A percentile compares a stretch with the other conserved stretches of the same genome.
Evolutionary conservation across 2,797 vertebrate genomes (phyloP).

Genomic region (Mormyrus hasselquistii): DNA sequence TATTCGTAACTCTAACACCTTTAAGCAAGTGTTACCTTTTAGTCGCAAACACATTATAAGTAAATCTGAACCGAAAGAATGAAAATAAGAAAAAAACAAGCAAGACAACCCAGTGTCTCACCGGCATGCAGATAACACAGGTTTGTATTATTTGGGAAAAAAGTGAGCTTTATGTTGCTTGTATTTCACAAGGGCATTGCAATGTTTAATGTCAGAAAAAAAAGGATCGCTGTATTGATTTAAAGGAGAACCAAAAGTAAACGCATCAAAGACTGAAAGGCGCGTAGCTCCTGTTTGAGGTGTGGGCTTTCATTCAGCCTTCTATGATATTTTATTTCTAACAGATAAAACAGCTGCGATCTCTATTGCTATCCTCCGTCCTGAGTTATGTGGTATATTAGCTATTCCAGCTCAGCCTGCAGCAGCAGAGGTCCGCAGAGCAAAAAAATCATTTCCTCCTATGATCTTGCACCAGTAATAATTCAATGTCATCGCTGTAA

Average conservation of each 20-base stretch:
- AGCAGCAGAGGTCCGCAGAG: conserved; percentile 11
- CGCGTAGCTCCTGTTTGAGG: background rate
- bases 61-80: background rate
- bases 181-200: background rate
- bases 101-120: background rate
- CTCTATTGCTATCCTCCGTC: background rate
- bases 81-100: background rate
- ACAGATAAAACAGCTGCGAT: conserved; percentile 16
- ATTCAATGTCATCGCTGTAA: conserved; percentile 14
- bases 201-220: conserved; percentile 8
- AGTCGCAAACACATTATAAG: background rate
- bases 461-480: conserved; percentile 7
- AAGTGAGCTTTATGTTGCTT: background rate
- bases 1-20: background rate
- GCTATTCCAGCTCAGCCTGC: background rate
- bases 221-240: background rate
- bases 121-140: background rate
- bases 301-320: background rate
- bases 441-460: background rate
- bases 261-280: background rate
- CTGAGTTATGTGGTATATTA: conserved; percentile 11
- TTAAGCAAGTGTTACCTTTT: background rate
- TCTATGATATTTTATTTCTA: background rate
- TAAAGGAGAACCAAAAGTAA: background rate
- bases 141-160: background rate